Conservation (phyloP, 1,140 invertebrate genomes). For the Diachasmimorpha longicaudata region DNA sequence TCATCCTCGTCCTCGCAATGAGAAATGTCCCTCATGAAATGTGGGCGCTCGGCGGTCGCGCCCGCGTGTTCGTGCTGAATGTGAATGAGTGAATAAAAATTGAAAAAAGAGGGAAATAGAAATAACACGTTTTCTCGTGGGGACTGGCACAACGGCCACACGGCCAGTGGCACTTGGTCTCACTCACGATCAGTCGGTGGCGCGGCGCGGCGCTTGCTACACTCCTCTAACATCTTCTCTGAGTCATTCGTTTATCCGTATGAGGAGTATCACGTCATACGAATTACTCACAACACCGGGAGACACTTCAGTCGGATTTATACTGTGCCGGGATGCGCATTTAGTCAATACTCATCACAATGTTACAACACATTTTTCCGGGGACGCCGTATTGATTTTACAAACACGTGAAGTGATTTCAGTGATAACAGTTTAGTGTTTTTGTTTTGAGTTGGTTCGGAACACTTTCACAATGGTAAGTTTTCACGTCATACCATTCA, state of each 20-base stretch:
- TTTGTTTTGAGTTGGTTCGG: background rate
- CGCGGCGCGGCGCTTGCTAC: background rate
- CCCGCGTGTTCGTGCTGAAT: background rate
- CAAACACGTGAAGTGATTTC: background rate
- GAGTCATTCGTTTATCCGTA: background rate
- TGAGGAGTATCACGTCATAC: background rate
- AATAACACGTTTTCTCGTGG: background rate
- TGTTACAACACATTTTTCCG: background rate
- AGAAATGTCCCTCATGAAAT: background rate
- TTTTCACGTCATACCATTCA: background rate
- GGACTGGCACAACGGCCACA: background rate
- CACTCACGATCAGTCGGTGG: background rate
- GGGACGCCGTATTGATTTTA: background rate
- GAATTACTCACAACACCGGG: background rate
- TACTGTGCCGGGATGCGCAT: background rate
- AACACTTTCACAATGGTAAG: background rate
- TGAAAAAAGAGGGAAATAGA: background rate
- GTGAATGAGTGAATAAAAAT: background rate
- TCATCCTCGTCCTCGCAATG: no score
- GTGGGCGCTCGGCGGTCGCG: background rate
- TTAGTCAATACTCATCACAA: background rate
- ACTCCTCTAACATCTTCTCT: background rate
- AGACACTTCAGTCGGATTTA: background rate
- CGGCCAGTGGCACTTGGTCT: background rate
- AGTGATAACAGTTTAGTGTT: background rate